Percentiles rank a stretch among this genome's conserved stretches.
Conservation (phyloP, 2,797 vertebrate genomes). For the Geotrypetes seraphini region DNA sequence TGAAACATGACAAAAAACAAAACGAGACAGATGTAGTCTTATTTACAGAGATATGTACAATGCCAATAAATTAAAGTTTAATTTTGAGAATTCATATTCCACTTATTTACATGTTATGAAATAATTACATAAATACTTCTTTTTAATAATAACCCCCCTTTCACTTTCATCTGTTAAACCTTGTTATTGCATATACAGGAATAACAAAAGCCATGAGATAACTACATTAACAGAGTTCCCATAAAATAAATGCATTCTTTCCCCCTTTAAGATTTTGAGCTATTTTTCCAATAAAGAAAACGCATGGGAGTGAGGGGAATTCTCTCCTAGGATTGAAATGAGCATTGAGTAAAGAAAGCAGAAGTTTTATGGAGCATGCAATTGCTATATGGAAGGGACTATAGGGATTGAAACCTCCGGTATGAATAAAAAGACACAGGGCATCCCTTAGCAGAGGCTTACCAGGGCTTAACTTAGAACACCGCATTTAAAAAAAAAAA, state of each 20-base stretch:
- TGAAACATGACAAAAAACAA: not conserved
- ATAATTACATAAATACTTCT: constrained; percentile 99
- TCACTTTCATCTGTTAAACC: constrained; percentile 59
- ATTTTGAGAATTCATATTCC: constrained; percentile 85
- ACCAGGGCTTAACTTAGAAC: constrained; percentile 11
- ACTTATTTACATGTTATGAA: constrained; percentile 97
- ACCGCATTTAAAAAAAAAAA: no score
- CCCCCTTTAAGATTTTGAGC: not conserved
- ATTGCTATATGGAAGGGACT: constrained; percentile 29
- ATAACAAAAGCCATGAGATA: constrained; percentile 31
- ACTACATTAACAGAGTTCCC: constrained; percentile 27
- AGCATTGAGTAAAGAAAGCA: constrained; percentile 35
- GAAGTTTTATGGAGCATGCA: constrained; percentile 45
- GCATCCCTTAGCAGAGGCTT: constrained; percentile 40
- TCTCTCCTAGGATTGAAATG: constrained; percentile 33
- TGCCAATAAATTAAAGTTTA: constrained; percentile 98
- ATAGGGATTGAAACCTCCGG: constrained; percentile 41
- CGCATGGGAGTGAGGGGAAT: constrained; percentile 1
- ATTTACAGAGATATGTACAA: constrained; percentile 89
- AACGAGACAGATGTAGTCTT: constrained; percentile 52
- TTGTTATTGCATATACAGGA: constrained; percentile 59
- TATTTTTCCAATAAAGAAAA: constrained; percentile 19
- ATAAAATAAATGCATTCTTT: constrained; percentile 41
- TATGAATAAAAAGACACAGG: constrained; percentile 42
- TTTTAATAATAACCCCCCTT: constrained; percentile 76